Percentiles rank a stretch among this genome's conserved stretches.
phyloP scores from a whole-genome alignment of 2,888 invertebrate genomes.

The Polydrusus pterygomalis region DNA sequence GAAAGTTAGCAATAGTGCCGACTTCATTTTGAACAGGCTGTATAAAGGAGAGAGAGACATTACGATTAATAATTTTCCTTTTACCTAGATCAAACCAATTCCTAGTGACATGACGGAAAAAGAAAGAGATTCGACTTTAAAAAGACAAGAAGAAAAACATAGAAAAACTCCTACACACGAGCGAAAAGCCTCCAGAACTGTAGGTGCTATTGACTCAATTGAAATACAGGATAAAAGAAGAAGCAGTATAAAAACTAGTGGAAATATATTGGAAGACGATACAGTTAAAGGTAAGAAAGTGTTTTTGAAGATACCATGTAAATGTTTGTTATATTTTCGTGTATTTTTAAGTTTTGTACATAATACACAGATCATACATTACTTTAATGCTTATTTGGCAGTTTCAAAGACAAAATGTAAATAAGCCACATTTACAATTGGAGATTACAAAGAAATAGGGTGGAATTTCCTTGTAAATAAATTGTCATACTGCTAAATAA shows the following conservation, averaged over 20 bases:
- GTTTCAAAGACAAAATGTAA: too few species aligned
- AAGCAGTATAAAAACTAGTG: slow-evolving; percentile 45
- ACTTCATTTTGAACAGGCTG: too few species aligned
- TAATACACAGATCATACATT: too few species aligned
- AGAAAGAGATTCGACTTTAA: slow-evolving; percentile 39
- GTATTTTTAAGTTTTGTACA: not conserved
- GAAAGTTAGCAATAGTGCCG: too few species aligned
- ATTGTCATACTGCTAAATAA: too few species aligned
- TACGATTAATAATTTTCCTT: not conserved
- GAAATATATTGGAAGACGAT: slow-evolving; percentile 46
- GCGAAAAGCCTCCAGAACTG: slow-evolving; percentile 56
- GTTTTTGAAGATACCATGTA: not conserved
- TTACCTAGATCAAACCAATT: slow-evolving; percentile 39
- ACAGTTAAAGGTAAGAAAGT: slow-evolving; percentile 48
- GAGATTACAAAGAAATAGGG: too few species aligned
- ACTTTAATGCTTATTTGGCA: too few species aligned
- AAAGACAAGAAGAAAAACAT: slow-evolving; percentile 38
- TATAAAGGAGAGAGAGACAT: too few species aligned
- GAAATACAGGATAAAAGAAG: slow-evolving; percentile 55
- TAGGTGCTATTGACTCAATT: slow-evolving; percentile 43
- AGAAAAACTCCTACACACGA: slow-evolving; percentile 63
- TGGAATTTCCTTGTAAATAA: too few species aligned
- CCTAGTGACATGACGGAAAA: slow-evolving; percentile 31
- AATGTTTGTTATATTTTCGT: not conserved
- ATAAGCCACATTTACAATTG: too few species aligned